These are phyloP conservation scores for Fissipunctia ypsillon DNA, from an alignment of 2,888 invertebrate genomes.

Conservation along the genomic window DNA sequence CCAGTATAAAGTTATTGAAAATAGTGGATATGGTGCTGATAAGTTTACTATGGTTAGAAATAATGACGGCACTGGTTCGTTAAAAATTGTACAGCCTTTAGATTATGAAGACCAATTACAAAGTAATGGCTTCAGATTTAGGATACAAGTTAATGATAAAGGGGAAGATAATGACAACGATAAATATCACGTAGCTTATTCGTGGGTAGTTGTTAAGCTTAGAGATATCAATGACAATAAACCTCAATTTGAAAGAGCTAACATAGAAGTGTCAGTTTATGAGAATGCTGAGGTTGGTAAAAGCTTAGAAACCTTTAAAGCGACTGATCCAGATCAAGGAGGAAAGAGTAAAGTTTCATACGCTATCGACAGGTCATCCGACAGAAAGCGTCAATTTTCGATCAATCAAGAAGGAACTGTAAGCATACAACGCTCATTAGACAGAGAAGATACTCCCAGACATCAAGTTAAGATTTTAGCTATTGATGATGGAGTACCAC, in stretches of 20 bases:
- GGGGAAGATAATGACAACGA: constrained; percentile 99
- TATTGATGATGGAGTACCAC: constrained; percentile 98
- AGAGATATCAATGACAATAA: constrained; percentile 99
- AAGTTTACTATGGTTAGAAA: constrained; percentile 99
- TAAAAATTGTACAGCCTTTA: constrained; percentile 98
- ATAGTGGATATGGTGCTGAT: constrained; percentile 98
- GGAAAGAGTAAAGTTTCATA: constrained; percentile 97
- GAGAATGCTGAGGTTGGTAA: constrained; percentile 98
- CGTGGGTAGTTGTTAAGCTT: constrained; percentile 98
- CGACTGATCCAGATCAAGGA: constrained; percentile 98
- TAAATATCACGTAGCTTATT: constrained; percentile 98
- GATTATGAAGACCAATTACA: constrained; percentile 98
- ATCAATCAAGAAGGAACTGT: constrained; percentile 99
- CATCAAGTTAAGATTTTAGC: constrained; percentile 99
- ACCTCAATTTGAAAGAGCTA: constrained; percentile 97
- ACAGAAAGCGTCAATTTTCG: constrained; percentile 97
- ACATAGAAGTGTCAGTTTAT: constrained; percentile 97
- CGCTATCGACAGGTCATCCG: constrained; percentile 97
- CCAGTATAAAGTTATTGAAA: constrained; percentile 98
- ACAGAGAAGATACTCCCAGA: constrained; percentile 98
- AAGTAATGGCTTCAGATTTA: constrained; percentile 98
- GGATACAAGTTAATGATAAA: constrained; percentile 98
- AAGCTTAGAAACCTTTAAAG: constrained; percentile 97
- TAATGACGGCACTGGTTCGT: constrained; percentile 98
- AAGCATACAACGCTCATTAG: constrained; percentile 97